phyloP scores from a whole-genome alignment of 23 tunicate species.

The Halocynthia aurantium region DNA sequence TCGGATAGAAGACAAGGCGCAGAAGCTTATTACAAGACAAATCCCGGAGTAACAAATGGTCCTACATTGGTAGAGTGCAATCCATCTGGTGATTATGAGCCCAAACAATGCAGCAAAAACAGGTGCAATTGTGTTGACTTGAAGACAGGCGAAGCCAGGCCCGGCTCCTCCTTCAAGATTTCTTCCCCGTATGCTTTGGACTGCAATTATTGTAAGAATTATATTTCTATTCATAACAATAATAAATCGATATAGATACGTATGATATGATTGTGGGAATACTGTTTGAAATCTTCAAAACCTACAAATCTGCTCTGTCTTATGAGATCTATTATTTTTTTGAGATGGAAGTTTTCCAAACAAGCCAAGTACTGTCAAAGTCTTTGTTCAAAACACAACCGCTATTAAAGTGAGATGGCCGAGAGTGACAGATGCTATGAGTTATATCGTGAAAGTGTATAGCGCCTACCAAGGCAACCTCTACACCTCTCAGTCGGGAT shows the following conservation, averaged over 20 bases:
- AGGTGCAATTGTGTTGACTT: background rate
- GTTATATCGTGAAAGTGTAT: conserved; percentile 16
- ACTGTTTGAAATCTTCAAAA: no score
- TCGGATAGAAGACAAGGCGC: background rate
- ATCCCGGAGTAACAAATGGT: background rate
- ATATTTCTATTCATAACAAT: no score
- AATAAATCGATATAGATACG: no score
- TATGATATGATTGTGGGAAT: no score
- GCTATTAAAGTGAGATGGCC: conserved; percentile 11
- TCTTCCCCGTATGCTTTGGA: background rate
- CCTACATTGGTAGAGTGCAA: background rate
- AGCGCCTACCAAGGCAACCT: conserved; percentile 8
- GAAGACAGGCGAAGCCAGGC: background rate
- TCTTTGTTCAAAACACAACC: background rate
- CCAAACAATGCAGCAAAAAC: background rate
- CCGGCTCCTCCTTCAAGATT: background rate
- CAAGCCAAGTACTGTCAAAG: conserved; percentile 2
- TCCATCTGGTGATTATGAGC: background rate
- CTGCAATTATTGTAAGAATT: conserved; percentile 1
- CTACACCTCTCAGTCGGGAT: background rate
- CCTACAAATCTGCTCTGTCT: no score
- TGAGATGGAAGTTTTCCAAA: conserved; percentile 13
- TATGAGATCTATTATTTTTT: background rate
- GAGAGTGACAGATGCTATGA: background rate
- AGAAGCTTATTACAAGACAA: background rate